phyloP scores from a whole-genome alignment of 2,888 invertebrate genomes.

The Osmoderma eremita region DNA sequence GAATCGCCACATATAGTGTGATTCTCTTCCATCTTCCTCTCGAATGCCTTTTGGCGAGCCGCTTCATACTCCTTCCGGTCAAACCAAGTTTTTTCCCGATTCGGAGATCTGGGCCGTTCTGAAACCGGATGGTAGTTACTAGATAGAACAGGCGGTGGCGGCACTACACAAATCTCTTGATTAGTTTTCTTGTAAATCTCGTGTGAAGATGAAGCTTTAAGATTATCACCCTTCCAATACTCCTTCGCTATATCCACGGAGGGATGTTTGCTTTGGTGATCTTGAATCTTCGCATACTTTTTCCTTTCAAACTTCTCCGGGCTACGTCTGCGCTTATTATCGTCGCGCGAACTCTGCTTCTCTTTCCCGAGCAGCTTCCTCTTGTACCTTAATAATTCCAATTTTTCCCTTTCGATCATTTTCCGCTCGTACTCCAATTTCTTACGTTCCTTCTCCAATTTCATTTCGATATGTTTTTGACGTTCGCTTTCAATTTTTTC shows the following conservation, averaged over 20 bases:
- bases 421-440: slow-evolving; percentile 45
- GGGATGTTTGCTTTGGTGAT: slow-evolving; percentile 15
- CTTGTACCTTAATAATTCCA: slow-evolving; percentile 39
- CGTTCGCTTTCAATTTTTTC: slow-evolving; percentile 31
- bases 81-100: slow-evolving; percentile 37
- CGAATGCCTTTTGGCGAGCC: slow-evolving; percentile 13
- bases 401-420: slow-evolving; percentile 45
- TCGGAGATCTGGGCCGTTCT: slow-evolving; percentile 9
- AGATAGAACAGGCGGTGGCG: slow-evolving; percentile 37
- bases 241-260: background rate
- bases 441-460: slow-evolving; percentile 44
- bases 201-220: slow-evolving; percentile 15
- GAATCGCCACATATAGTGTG: background rate
- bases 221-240: slow-evolving; percentile 35
- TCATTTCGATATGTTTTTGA: slow-evolving; percentile 40
- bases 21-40: slow-evolving; percentile 17
- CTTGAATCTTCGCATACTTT: slow-evolving; percentile 26
- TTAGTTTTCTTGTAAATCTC: slow-evolving; percentile 22
- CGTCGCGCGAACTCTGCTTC: slow-evolving; percentile 21
- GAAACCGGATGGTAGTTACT: slow-evolving; percentile 29
- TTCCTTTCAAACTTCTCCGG: slow-evolving; percentile 19
- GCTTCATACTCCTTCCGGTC: slow-evolving; percentile 29
- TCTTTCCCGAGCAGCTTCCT: slow-evolving; percentile 15
- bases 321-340: slow-evolving; percentile 34
- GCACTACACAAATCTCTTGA: slow-evolving; percentile 32